Base-by-base conservation (phyloP, 1,140 invertebrate genomes). In the Micrasema longulum region DNA sequence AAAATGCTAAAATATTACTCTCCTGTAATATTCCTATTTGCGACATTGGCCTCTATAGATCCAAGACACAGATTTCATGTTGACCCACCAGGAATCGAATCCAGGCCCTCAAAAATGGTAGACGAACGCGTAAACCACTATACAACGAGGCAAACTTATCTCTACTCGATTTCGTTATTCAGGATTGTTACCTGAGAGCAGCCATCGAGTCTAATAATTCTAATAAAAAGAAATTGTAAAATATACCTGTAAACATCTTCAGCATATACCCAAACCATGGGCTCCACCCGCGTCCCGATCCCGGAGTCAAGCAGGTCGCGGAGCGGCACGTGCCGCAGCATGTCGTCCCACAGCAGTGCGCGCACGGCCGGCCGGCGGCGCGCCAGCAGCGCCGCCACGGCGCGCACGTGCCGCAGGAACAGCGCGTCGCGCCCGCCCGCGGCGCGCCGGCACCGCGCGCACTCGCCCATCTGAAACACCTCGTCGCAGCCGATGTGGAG, bases 271-370 rank as follows among this genome's bases (percentile, higher is more conserved):
- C 92, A 94, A 7, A 95, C 89, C 93, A 95, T 95, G 0, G 92
- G 93, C 79, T 95, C 93, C 1, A 95, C 91, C 63, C 92, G 87
- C 55, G 88, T 87, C 0, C 92, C 91, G n/a, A 95, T 84, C 14
- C 89, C 89, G 76, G 87, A 87, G 68, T 90, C 89, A 81, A 88
- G 85, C 77, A 93, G 84, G 76, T 87, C 85, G 71, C 88, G 84
- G 75, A 87, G 80, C 22, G 90, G 87, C 77, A 95, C 88, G 50
- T 91, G 88, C 31, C 94, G 84, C 55, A 97, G 78, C 93, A 97
- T 96, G 80, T 97, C 95, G 79, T 97, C 95, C 95, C 95, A 97
- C 76, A 97, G 91, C 16, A 97, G 89, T 12, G 92, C 87, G 35
- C 87, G 88, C 12, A 95, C 80, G 11, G 84, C 84, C 0, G 90